These are phyloP conservation scores for Neuroterus valhalla DNA, from an alignment of 1,140 invertebrate species.

Conservation along the genomic window DNA sequence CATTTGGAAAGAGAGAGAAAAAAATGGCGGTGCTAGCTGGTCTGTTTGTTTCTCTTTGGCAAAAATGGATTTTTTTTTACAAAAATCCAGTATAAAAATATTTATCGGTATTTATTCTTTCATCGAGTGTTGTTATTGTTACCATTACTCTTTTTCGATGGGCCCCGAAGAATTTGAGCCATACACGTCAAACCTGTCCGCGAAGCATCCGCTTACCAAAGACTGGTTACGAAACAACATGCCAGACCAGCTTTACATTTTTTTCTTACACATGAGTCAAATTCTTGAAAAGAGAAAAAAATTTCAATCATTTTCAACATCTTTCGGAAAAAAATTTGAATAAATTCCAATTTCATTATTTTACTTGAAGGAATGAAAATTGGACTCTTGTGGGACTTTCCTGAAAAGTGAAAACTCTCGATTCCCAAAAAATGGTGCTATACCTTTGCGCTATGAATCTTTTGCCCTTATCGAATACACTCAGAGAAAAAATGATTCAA, in stretches of 20 bases:
- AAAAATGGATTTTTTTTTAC: no score
- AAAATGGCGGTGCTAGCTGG: no score
- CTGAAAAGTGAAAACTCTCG: conserved; percentile 15
- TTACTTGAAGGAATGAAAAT: neutral
- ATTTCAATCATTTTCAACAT: neutral
- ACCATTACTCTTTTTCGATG: neutral
- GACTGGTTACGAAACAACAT: conserved; percentile 27
- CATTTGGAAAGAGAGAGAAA: no score
- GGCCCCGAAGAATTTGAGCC: conserved; percentile 6
- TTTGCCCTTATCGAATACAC: no score
- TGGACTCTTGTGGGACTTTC: neutral
- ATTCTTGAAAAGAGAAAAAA: conserved; percentile 7
- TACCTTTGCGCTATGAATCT: neutral
- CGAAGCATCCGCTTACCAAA: conserved; percentile 25
- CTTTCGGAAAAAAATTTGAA: neutral
- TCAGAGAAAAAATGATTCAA: no score
- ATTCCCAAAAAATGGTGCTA: conserved; percentile 3
- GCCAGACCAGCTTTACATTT: conserved; percentile 25
- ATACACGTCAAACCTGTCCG: conserved; percentile 25
- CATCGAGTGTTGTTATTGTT: neutral
- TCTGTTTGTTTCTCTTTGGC: no score
- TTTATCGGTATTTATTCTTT: neutral
- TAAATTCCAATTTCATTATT: neutral
- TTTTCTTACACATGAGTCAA: conserved; percentile 14
- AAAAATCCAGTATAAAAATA: no score